Percentiles rank a stretch among this genome's conserved stretches.
phyloP scores from a whole-genome alignment of 2,797 vertebrate genomes.

The Caiman crocodilus region DNA sequence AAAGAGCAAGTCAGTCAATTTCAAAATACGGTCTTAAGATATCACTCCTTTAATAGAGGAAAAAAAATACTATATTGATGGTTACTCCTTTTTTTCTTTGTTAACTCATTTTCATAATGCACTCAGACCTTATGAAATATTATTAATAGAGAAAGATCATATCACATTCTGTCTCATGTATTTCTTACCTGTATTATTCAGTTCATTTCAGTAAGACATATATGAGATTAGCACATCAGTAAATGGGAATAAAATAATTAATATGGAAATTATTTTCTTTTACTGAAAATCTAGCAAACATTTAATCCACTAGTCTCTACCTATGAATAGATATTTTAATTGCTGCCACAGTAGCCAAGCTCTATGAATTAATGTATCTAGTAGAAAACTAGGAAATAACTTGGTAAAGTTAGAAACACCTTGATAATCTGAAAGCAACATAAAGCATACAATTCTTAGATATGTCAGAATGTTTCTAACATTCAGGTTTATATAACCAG shows the following conservation, averaged over 20 bases:
- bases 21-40: not conserved
- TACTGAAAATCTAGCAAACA: not conserved
- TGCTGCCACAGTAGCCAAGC: not conserved
- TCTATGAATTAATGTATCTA: not conserved
- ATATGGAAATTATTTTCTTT: not conserved
- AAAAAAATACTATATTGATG: not conserved
- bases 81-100: not conserved
- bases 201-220: not conserved
- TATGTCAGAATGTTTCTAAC: not conserved
- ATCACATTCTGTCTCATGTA: not conserved
- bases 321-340: not conserved
- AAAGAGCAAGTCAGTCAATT: not conserved
- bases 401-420: not conserved
- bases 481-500: not conserved
- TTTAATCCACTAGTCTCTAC: not conserved
- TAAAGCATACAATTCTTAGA: not conserved
- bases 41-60: not conserved
- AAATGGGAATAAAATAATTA: not conserved
- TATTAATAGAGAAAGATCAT: not conserved
- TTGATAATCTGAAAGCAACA: not conserved
- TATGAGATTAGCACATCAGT: not conserved
- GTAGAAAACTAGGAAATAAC: not conserved
- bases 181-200: not conserved
- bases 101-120: not conserved
- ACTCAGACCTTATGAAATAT: not conserved